These are phyloP conservation scores for Netelia inedita DNA, from an alignment of 2,888 invertebrate species.

Conservation along the genomic window DNA sequence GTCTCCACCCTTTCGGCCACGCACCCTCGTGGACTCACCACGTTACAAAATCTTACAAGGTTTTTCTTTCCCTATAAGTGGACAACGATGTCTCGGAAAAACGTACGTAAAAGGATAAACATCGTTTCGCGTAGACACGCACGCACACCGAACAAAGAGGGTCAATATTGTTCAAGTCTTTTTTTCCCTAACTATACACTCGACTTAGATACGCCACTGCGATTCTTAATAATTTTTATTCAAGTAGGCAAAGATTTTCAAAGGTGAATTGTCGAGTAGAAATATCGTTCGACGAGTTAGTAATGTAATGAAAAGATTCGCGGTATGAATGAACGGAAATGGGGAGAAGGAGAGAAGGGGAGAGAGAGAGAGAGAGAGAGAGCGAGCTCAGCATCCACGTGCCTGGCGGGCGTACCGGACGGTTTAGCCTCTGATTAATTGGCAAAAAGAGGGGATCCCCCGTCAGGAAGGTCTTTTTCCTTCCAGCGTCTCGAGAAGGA, in stretches of 20 bases:
- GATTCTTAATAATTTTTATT: constrained; percentile 6
- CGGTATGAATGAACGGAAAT: constrained; percentile 35
- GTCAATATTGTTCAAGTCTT: no score
- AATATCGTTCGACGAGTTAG: constrained; percentile 54
- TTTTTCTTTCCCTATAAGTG: neutral
- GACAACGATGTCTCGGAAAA: neutral
- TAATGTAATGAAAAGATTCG: constrained; percentile 56
- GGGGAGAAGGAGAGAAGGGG: constrained; percentile 4
- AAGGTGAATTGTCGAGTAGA: constrained; percentile 41
- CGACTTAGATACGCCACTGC: no score
- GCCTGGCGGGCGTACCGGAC: constrained; percentile 42
- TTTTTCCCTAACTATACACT: neutral
- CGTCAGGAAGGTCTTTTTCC: constrained; percentile 38
- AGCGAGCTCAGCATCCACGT: constrained; percentile 48
- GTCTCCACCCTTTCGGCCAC: neutral
- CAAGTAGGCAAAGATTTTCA: constrained; percentile 30
- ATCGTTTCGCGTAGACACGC: neutral
- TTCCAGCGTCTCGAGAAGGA: constrained; percentile 53
- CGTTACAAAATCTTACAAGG: neutral
- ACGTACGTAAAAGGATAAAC: neutral
- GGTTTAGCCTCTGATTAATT: constrained; percentile 71
- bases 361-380: constrained; percentile 29
- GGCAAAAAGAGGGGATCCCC: constrained; percentile 63
- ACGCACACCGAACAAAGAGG: neutral
- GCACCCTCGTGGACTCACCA: neutral